Evolutionary conservation across 2,113 vertebrate genomes (phyloP), one percentile per base, ranked within the genome.

Genomic region (Campylomormyrus tamandua): DNA sequence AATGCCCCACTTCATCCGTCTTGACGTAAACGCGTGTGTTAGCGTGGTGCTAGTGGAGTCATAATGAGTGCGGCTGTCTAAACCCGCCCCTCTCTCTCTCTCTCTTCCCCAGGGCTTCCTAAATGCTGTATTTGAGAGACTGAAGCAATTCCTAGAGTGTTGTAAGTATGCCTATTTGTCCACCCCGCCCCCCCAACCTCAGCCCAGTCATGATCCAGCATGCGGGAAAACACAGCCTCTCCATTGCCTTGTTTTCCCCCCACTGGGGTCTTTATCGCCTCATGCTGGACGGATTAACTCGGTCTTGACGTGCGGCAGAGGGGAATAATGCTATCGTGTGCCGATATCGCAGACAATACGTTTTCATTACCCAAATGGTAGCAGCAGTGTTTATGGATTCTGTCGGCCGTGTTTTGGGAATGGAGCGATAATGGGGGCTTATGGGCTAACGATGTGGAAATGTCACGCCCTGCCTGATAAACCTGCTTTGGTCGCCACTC

Each of bases 141-240:
- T 99, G 62, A 97, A 97, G 93, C 98, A 98, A 91, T 99, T 99
- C 95, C 93, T 99, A 92, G 97, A 98, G 91, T 98, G 97, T 92
- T 97, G 98, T 99, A 95, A 99, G 98, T 99, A 94, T 50, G 48
- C 92, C 62, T 92, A 50, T 89, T 89, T 91, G 84, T 88, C 56
- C 15, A 84, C 53, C n/a, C 89, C 4, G 42, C 39, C 80, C 87
- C 24, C 74, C 77, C 31, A 39, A 87, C 21, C 70, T 83, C 17
- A 19, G 17, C 80, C 19, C 62, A 35, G 35, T 27, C 31, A 6
- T 10, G 27, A 56, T 56, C 39, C 56, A 15, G 39, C 52, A 35
- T 15, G n/a, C 35, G 2, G 83, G n/a, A 21, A 52, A 5, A 8
- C 15, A n/a, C 46, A 9, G 83, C 1, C 48, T 49, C 48, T 6